Conservation (phyloP, 2,113 vertebrate genomes). For the Phocoena sinus region DNA sequence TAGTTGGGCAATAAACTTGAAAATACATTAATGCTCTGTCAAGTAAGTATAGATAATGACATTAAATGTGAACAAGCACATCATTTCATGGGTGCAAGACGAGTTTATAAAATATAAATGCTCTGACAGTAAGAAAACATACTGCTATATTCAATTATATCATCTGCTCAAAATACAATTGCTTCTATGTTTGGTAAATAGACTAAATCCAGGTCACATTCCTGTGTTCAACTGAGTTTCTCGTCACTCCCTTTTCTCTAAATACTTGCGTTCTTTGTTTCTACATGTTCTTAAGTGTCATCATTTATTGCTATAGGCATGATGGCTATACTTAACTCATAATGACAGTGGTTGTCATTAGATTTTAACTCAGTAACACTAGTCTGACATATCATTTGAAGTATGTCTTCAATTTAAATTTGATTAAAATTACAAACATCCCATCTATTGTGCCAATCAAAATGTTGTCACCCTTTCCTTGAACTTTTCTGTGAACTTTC, state of each 20-base stretch:
- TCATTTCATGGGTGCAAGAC: constrained; percentile 20
- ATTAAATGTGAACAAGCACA: constrained; percentile 51
- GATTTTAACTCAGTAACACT: constrained; percentile 87
- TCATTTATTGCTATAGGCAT: constrained; percentile 78
- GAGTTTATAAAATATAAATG: constrained; percentile 61
- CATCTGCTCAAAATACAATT: constrained; percentile 69
- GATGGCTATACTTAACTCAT: constrained; percentile 82
- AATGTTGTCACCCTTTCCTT: constrained; percentile 64
- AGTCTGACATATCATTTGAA: constrained; percentile 86
- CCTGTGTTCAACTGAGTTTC: constrained; percentile 74
- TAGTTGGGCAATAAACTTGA: constrained; percentile 20
- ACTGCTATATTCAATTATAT: constrained; percentile 68
- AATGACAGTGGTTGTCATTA: constrained; percentile 85
- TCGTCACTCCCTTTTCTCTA: constrained; percentile 79
- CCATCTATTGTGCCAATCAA: constrained; percentile 84
- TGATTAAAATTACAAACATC: constrained; percentile 86
- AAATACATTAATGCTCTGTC: constrained; percentile 45
- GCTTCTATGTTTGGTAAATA: constrained; percentile 73
- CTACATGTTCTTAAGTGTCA: constrained; percentile 81
- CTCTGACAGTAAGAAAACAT: constrained; percentile 66
- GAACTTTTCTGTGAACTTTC: constrained; percentile 78
- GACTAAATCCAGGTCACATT: constrained; percentile 82
- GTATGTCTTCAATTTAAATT: constrained; percentile 82
- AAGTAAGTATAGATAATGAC: constrained; percentile 38
- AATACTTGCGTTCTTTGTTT: constrained; percentile 80